Conservation (phyloP, 2,888 invertebrate genomes). For the Teinopalpus imperialis region DNA sequence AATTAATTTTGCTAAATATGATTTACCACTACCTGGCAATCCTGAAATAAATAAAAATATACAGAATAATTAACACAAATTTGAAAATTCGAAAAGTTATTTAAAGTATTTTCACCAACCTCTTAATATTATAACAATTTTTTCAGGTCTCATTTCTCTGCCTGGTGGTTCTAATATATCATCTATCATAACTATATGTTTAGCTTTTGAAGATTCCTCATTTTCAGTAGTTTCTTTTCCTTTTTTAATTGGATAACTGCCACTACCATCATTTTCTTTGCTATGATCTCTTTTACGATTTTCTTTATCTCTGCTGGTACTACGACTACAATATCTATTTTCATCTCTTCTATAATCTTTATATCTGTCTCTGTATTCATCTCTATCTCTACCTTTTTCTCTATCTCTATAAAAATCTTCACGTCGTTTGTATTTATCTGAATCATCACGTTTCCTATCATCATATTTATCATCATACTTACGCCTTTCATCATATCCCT, state of each 20-base stretch:
- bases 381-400: conserved; percentile 42
- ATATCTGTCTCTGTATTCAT: conserved; percentile 48
- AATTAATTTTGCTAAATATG: conserved; percentile 93
- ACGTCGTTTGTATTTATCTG: conserved; percentile 40
- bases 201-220: conserved; percentile 42
- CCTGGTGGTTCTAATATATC: conserved; percentile 92
- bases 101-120: conserved; percentile 58
- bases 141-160: conserved; percentile 88
- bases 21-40: conserved; percentile 97
- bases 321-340: conserved; percentile 48
- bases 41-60: conserved; percentile 61
- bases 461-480: conserved; percentile 39
- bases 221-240: conserved; percentile 38
- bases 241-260: conserved; percentile 42
- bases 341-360: conserved; percentile 45
- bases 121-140: conserved; percentile 93
- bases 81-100: conserved; percentile 5
- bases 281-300: conserved; percentile 59
- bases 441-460: conserved; percentile 47
- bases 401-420: conserved; percentile 39
- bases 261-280: conserved; percentile 51
- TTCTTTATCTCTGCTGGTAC: conserved; percentile 59
- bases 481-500: conserved; percentile 42
- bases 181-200: conserved; percentile 85
- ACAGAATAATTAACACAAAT: conserved; percentile 2